These are phyloP conservation scores for Leptopilina boulardi DNA, from an alignment of 1,140 invertebrate species.

Conservation along the genomic window DNA sequence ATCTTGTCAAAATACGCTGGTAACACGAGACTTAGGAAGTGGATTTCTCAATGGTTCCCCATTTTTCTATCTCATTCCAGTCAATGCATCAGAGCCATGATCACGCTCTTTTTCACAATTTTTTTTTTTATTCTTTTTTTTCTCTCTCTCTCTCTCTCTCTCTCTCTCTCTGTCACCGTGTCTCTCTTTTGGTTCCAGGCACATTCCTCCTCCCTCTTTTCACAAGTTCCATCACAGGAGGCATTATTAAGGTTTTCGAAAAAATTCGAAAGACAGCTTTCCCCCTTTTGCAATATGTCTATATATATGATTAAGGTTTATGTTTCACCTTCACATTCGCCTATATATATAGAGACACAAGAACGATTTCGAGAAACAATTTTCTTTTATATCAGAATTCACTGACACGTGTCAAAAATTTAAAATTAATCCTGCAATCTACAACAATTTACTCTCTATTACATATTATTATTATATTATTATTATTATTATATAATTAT, in stretches of 20 bases:
- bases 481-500: too few species aligned
- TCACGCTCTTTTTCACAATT: constrained; percentile 39
- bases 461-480: too few species aligned
- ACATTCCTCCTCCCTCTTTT: constrained; percentile 51
- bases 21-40: constrained; percentile 75
- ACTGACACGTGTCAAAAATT: constrained; percentile 64
- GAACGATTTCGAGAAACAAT: constrained; percentile 47
- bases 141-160: constrained; percentile 45
- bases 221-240: constrained; percentile 45
- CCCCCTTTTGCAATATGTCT: constrained; percentile 55
- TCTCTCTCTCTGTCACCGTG: constrained; percentile 43
- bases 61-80: constrained; percentile 30
- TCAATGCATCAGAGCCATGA: constrained; percentile 35
- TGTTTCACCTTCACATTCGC: constrained; percentile 62
- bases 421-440: constrained; percentile 50
- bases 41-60: constrained; percentile 71
- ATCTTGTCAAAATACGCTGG: constrained; percentile 76
- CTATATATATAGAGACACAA: constrained; percentile 19
- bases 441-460: too few species aligned
- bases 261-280: constrained; percentile 66
- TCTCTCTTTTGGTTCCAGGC: constrained; percentile 40
- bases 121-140: too few species aligned
- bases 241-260: constrained; percentile 64
- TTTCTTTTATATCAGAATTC: constrained; percentile 37
- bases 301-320: constrained; percentile 58